Evolutionary conservation across 2,888 invertebrate genomes (phyloP).

Genomic region (Phortica magna): DNA sequence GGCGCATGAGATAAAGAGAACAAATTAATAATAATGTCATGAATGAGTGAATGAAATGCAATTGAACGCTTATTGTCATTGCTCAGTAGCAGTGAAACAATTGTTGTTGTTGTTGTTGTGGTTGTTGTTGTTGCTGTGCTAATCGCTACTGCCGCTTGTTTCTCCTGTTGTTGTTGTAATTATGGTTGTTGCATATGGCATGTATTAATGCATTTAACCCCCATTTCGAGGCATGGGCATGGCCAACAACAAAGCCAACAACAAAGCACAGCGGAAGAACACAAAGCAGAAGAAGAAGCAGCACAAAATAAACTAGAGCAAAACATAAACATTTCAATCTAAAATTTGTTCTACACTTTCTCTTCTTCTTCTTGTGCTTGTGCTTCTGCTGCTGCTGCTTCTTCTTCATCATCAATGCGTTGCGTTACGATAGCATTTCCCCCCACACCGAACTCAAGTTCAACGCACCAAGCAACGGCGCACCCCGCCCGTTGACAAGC

Average conservation of each 20-base stretch:
- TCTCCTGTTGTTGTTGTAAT: background rate
- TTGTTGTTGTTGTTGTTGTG: constrained; percentile 6
- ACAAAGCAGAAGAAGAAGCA: background rate
- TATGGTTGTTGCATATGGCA: constrained; percentile 1
- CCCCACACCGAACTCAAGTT: too few species aligned
- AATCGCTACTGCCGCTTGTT: background rate
- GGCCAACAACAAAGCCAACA: background rate
- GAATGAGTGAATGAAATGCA: background rate
- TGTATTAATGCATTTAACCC: constrained; percentile 1
- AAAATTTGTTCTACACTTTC: background rate
- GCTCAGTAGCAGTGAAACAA: background rate
- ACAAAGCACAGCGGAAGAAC: background rate
- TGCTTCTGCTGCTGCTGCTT: too few species aligned
- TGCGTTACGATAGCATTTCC: too few species aligned
- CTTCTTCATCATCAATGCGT: background rate
- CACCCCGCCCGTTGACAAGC: background rate
- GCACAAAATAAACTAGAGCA: background rate
- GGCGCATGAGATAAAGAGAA: background rate
- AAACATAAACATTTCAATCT: background rate
- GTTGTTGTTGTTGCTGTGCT: background rate
- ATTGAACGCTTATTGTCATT: constrained; percentile 19
- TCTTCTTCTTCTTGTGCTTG: background rate
- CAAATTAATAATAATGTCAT: constrained; percentile 10
- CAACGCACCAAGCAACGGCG: background rate
- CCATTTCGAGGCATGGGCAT: background rate